Base-by-base conservation (phyloP, 2,797 vertebrate genomes). In the Molossus molossus region DNA sequence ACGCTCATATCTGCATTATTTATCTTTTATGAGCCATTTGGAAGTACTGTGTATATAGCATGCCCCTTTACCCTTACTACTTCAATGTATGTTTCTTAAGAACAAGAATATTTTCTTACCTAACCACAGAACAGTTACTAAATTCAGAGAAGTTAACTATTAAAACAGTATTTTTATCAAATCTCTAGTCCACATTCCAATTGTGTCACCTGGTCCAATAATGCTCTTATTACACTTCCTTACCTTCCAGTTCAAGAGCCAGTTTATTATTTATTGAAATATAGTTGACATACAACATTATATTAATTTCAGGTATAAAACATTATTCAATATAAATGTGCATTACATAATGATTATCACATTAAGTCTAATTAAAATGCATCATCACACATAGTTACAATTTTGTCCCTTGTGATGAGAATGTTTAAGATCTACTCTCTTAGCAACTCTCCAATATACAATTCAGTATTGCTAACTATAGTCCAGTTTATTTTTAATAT, bases 61-160 rank as follows among this genome's bases (percentile, higher is more conserved):
- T 69, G 48, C 14, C 27, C 29, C 21, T 75, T 88, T 91, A 65
- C 1, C 20, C 25, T 87, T 76, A 94, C 69, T 62, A 92, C 2
- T 90, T 94, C 48, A 84, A 13, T 62, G 33, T 60, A 6, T 83
- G 83, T 80, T 91, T 95, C 79, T 45, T 93, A 84, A 96, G 58
- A 91, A 84, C 27, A 82, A 87, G 48, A 45, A 92, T n/a, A 55
- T 81, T 81, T n/a, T 88, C 80, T 91, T 84, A 93, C 33, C 83
- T 25, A 85, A 85, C 23, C 72, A 88, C 1, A 87, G 60, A 55
- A n/a, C 9, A 64, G 72, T 58, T 92, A 91, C 2, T 27, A 81
- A 92, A 86, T 73, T 73, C 72, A 89, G 75, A 94, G n/a, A 93
- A 58, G 45, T 70, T 91, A 93, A 87, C 20, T 33, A 90, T 23